Evolutionary conservation across 2,888 invertebrate genomes (phyloP), one percentile per base, ranked within the genome.

Genomic region (Dryadula phaetusa): DNA sequence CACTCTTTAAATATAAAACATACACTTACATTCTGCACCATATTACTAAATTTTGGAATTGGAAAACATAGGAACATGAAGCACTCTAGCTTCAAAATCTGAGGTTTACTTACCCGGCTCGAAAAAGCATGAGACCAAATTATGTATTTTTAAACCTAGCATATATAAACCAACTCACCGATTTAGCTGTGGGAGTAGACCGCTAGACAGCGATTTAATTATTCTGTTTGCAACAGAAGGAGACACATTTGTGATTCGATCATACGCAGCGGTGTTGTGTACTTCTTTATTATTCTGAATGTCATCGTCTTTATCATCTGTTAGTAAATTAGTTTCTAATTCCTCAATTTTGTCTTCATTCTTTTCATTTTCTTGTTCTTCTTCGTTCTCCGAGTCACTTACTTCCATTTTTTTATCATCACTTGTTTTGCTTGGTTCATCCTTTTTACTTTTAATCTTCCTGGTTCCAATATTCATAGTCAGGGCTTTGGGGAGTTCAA

Each of bases 181-280:
- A 82, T 97, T 96, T 0, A 99, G 87, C 70, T 97, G 96, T 0
- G 98, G 98, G 70, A 99, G 86, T 16, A 99, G 89, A 52, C 95
- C 94, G 25, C 93, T 93, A 7, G 95, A 93, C 66, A 98, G 95
- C 8, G 94, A 94, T 64, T 94, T 92, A 62, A 97, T 95, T 4
- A 98, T 95, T 77, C 95, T 94, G 62, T 95, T 96, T 12, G 97
- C 97, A 28, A 95, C 95, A 22, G 95, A 95, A 7, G 94, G 95
- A 3, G 95, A 94, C 5, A 97, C 92, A 52, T 93, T 81, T 0
- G 93, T 93, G 47, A 93, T 81, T 76, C 93, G 87, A 70, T 90
- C 91, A 77, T 87, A 86, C 0, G 91, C 89, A 12, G 87, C 85
- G 2, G 80, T 70, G 72, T 83, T 84, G 10, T 83, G 77, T 18